These are phyloP conservation scores for Coregonus sp. DNA, from an alignment of 2,797 vertebrate genomes.

Conservation along the genomic window DNA sequence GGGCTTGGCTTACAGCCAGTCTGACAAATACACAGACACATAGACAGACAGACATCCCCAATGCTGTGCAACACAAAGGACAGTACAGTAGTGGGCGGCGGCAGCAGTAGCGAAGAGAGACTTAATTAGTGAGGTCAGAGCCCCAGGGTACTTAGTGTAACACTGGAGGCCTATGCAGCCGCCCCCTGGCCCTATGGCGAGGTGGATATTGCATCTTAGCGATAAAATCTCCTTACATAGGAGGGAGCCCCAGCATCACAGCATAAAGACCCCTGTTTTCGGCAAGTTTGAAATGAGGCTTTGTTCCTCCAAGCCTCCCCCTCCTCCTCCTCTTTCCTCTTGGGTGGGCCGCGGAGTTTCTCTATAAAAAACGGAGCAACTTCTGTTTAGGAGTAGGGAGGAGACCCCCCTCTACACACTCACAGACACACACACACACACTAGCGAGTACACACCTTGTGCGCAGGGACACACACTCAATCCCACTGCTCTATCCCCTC, in stretches of 20 bases:
- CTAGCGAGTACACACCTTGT: conserved; percentile 38
- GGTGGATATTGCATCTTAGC: conserved; percentile 81
- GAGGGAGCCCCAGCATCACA: conserved; percentile 68
- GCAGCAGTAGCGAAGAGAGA: conserved; percentile 66
- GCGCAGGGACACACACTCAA: conserved; percentile 34
- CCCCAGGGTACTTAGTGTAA: conserved; percentile 72
- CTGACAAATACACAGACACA: not conserved
- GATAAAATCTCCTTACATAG: conserved; percentile 78
- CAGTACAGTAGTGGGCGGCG: conserved; percentile 66
- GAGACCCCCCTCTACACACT: conserved; percentile 48
- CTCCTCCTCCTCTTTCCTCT: conserved; percentile 68
- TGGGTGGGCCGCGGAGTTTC: conserved; percentile 73
- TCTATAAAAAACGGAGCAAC: conserved; percentile 79
- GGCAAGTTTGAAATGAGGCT: conserved; percentile 79
- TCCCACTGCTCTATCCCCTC: conserved; percentile 47
- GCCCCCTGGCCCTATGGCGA: conserved; percentile 59
- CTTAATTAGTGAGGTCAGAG: conserved; percentile 77
- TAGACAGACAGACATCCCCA: conserved; percentile 17
- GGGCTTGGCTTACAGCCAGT: conserved; percentile 41
- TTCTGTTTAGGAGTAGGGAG: conserved; percentile 74
- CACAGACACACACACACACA: conserved; percentile 20
- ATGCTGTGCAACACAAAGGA: conserved; percentile 54
- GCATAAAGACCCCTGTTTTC: conserved; percentile 79
- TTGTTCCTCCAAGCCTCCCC: conserved; percentile 72
- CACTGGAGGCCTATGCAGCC: conserved; percentile 75